Percentiles rank a stretch among this genome's conserved stretches.
phyloP scores from a whole-genome alignment of 2,113 vertebrate genomes.

The Arvicanthis niloticus region DNA sequence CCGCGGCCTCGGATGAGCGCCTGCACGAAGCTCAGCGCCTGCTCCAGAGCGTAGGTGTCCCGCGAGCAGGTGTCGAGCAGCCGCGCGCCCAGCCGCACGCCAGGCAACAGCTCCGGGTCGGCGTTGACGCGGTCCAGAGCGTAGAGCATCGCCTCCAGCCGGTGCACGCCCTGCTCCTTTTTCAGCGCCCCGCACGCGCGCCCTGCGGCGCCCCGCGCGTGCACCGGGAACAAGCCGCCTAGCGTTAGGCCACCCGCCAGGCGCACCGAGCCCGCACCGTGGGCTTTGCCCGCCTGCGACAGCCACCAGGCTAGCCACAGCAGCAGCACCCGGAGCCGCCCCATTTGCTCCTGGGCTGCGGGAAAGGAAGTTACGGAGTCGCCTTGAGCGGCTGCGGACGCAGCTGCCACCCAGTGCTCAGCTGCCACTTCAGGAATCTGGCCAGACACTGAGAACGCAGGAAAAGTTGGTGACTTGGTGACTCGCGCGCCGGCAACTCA shows the following conservation, averaged over 20 bases:
- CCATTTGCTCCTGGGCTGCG: neutral
- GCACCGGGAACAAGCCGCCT: conserved; percentile 94
- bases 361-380: neutral
- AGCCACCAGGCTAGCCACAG: neutral
- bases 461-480: neutral
- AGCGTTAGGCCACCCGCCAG: conserved; percentile 93
- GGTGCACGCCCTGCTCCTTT: conserved; percentile 95
- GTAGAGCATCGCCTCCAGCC: conserved; percentile 96
- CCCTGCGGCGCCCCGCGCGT: conserved; percentile 91
- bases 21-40: conserved; percentile 95
- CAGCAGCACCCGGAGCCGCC: neutral
- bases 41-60: conserved; percentile 95
- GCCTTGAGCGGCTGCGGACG: accelerated
- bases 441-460: neutral
- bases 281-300: conserved; percentile 52
- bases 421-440: neutral
- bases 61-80: conserved; percentile 95
- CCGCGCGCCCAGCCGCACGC: conserved; percentile 93
- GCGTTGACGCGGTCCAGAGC: conserved; percentile 95
- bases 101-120: conserved; percentile 92
- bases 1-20: conserved; percentile 91
- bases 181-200: conserved; percentile 92
- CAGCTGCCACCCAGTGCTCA: neutral
- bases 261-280: conserved; percentile 90
- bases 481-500: accelerated